phyloP scores from a whole-genome alignment of 1,140 invertebrate species.

The Rhysida immarginata region DNA sequence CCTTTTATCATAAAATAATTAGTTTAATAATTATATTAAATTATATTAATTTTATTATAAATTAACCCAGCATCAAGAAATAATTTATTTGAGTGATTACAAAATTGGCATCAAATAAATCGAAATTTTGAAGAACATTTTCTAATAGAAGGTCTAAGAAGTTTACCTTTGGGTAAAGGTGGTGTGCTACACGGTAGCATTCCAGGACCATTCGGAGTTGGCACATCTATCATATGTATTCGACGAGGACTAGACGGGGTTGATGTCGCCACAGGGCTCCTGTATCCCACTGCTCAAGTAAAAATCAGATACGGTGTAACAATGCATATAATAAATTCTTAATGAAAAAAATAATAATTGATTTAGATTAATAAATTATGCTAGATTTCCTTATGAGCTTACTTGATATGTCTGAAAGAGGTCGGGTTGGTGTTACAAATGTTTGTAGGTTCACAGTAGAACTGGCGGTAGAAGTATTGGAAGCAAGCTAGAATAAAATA shows the following conservation, averaged over 20 bases:
- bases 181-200: neutral
- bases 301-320: too few species aligned
- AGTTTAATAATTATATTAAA: too few species aligned
- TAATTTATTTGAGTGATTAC: too few species aligned
- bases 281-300: conserved; percentile 4
- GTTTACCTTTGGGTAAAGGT: conserved; percentile 1
- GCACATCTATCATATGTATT: conserved; percentile 8
- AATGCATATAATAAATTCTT: too few species aligned
- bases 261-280: conserved; percentile 3
- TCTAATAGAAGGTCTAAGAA: too few species aligned
- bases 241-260: conserved; percentile 2
- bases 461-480: conserved; percentile 1
- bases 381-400: too few species aligned
- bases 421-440: neutral
- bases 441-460: conserved; percentile 5
- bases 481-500: neutral
- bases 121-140: too few species aligned
- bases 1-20: too few species aligned
- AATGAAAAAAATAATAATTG: too few species aligned
- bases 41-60: too few species aligned
- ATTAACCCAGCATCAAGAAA: too few species aligned
- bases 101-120: too few species aligned
- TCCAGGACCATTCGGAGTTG: conserved; percentile 3
- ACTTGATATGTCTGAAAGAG: conserved; percentile 6
- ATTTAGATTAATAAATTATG: neutral